phyloP scores from a whole-genome alignment of 2,113 vertebrate genomes.

The rabbit (Oryctolagus cuniculus) region DNA sequence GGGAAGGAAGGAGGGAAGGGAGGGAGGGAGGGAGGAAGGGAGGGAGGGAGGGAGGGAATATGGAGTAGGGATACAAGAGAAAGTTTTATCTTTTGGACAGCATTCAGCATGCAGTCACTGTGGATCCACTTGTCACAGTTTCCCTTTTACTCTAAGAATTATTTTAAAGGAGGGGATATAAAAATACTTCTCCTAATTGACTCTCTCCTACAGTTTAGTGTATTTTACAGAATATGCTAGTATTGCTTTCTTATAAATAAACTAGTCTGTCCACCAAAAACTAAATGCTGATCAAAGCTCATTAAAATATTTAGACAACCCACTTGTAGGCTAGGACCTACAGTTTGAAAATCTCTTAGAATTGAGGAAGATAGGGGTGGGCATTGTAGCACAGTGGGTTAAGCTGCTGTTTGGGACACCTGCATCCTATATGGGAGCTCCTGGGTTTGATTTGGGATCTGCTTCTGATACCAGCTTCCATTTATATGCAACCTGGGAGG shows the following conservation, averaged over 20 bases:
- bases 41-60: too few species aligned
- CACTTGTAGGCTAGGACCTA: background rate
- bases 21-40: too few species aligned
- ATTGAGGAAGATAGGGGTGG: background rate
- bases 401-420: too few species aligned
- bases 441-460: too few species aligned
- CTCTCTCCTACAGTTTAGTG: background rate
- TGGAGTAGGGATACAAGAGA: background rate
- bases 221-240: slow-evolving; percentile 23
- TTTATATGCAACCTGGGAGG: too few species aligned
- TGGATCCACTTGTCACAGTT: background rate
- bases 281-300: background rate
- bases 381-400: too few species aligned
- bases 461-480: too few species aligned
- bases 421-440: too few species aligned
- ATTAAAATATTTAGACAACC: slow-evolving; percentile 21
- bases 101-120: background rate
- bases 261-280: background rate
- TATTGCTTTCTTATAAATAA: slow-evolving; percentile 43
- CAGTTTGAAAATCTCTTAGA: slow-evolving; percentile 26
- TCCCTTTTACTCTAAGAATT: slow-evolving; percentile 26
- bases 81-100: background rate
- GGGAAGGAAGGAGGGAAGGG: too few species aligned
- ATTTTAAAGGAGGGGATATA: background rate
- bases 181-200: background rate